Evolutionary conservation across 2,888 invertebrate species (phyloP).

Genomic region (Orchesellides sinensis): DNA sequence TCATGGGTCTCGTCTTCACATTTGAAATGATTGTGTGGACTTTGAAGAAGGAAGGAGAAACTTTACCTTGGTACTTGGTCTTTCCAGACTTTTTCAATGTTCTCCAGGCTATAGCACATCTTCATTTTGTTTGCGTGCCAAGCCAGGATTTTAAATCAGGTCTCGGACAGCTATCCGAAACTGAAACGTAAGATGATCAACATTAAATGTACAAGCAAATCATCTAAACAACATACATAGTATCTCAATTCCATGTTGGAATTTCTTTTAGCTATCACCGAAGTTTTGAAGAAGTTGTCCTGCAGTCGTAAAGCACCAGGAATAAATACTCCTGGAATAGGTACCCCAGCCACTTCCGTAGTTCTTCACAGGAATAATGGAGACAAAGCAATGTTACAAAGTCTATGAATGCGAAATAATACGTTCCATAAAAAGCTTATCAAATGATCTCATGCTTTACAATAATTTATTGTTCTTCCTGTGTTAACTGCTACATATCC

Average conservation of each 20-base stretch:
- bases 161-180: slow-evolving; percentile 62
- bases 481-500: too few species aligned
- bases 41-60: slow-evolving; percentile 38
- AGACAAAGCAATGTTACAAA: too few species aligned
- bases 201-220: background rate
- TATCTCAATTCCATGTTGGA: background rate
- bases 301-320: background rate
- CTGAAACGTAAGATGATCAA: slow-evolving; percentile 57
- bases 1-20: slow-evolving; percentile 71
- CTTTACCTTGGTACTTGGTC: slow-evolving; percentile 68
- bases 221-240: too few species aligned
- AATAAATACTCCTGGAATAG: too few species aligned
- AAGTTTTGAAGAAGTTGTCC: background rate
- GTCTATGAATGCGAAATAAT: too few species aligned
- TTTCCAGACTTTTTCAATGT: slow-evolving; percentile 70
- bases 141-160: slow-evolving; percentile 64
- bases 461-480: too few species aligned
- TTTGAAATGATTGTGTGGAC: slow-evolving; percentile 69
- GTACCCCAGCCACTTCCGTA: too few species aligned
- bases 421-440: too few species aligned
- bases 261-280: background rate
- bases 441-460: too few species aligned
- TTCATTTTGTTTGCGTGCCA: slow-evolving; percentile 73
- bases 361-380: too few species aligned
- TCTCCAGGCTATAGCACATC: slow-evolving; percentile 70